Evolutionary conservation across 1,140 invertebrate species (phyloP), one percentile per base, ranked within the genome.

Genomic region (Drosophila nigromelanica): DNA sequence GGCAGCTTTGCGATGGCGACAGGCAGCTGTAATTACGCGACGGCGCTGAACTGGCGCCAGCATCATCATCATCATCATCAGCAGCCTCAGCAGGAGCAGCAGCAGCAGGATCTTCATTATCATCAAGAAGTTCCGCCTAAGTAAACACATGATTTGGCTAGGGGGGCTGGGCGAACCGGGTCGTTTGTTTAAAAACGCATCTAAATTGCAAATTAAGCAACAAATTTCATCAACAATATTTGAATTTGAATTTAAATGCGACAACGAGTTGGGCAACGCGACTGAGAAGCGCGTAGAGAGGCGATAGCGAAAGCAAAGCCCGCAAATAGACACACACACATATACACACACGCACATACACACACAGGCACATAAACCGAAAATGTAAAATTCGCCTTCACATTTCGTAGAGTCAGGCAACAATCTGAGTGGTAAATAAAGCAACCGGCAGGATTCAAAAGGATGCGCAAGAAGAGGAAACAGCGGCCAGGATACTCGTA

Each of bases 141-240:
- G 85, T 89, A 89, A 89, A 89, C 85, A 89, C 83, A 85, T 80
- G 83, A 87, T 87, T 87, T 74, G 61, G 61, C 12, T 39, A 51
- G 10, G 11, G 14, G 18, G 39, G 37, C 15, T 12, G 14, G 51
- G 42, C 15, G 33, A 63, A 55, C 61, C 52, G 35, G 43, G 73
- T 63, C 75, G 85, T 78, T 90, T 89, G 86, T 66, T 80, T 85
- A 89, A 89, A 89, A 89, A 89, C 85, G 78, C 77, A 90, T 89
- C 81, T 90, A 89, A 90, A 89, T 90, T 90, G 86, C 77, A 89
- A 89, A 89, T 89, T 90, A 90, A 86, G 85, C 86, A 89, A 86
- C 83, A 89, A 89, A 89, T 90, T 90, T 90, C 80, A 89, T 86
- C 86, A 89, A 89, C 85, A 89, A 90, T 89, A 89, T 89, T 89